These are phyloP conservation scores for Idaea straminata DNA, from an alignment of 2,888 invertebrate genomes.

Conservation along the genomic window DNA sequence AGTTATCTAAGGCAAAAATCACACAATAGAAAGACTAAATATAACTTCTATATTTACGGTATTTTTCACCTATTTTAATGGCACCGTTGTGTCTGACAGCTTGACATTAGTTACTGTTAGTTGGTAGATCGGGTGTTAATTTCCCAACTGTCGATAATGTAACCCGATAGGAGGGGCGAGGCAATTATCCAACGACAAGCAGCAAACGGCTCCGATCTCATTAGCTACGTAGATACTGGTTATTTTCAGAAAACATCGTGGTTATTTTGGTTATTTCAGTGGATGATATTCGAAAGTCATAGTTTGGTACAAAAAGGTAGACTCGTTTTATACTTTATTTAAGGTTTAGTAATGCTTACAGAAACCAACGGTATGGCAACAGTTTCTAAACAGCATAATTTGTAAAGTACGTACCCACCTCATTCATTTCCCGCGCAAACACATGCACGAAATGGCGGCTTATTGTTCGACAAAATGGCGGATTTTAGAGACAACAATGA, in stretches of 20 bases:
- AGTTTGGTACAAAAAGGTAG: neutral
- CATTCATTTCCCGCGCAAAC: slow-evolving; percentile 33
- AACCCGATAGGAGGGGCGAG: slow-evolving; percentile 19
- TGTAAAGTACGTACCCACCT: slow-evolving; percentile 5
- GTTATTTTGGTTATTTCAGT: neutral
- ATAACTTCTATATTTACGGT: too few species aligned
- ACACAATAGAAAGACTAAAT: too few species aligned
- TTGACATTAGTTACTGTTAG: neutral
- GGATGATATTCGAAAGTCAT: neutral
- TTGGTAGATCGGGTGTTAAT: slow-evolving; percentile 4
- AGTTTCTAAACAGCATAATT: slow-evolving; percentile 4
- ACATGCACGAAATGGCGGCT: slow-evolving; percentile 36
- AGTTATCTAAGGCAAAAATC: too few species aligned
- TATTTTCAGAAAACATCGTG: neutral
- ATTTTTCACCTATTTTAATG: neutral
- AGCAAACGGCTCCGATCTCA: neutral
- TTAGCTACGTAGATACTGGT: neutral
- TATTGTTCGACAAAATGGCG: slow-evolving; percentile 40
- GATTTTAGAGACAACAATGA: slow-evolving; percentile 28
- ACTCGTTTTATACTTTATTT: neutral
- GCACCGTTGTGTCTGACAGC: neutral
- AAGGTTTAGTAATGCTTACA: neutral
- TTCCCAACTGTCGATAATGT: slow-evolving; percentile 4
- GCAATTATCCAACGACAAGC: neutral
- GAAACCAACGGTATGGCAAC: neutral